Evolutionary conservation across 2,113 vertebrate genomes (phyloP), one percentile per base, ranked within the genome.

Genomic region (Colinus virginianus): DNA sequence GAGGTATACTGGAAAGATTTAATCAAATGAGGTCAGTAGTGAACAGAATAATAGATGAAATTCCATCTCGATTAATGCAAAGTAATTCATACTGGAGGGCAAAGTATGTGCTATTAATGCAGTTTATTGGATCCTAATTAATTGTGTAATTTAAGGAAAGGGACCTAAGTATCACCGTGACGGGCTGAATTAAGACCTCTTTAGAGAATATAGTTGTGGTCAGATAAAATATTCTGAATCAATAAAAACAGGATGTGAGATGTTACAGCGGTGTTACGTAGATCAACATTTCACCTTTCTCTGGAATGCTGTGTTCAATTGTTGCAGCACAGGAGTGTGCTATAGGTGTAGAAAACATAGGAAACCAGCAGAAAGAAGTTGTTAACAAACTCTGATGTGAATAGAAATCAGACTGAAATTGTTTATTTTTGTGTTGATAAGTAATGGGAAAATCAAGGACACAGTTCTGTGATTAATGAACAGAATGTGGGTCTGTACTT

Each of bases 111-210:
- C 56, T 82, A 69, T 78, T 86, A 89, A 88, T 94, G 70, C 74
- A 85, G 78, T 89, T 93, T 94, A 92, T 70, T 90, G 68, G 81
- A n/a, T 94, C 61, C 26, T 96, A 94, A 94, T 95, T 96, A 96
- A 95, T 87, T 91, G 61, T 61, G 51, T 87, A 80, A 90, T 87
- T 91, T 95, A 82, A 87, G 64, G 76, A 79, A 84, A 92, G 90
- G n/a, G 64, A 88, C 64, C 64, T 64, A 74, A 78, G 78, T 78
- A 87, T 87, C 38, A 30, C 68, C 75, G 7, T 45, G 81, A 77
- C 93, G 63, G 76, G 30, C 78, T 92, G 78, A 85, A 77, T 68
- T 34, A 94, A 92, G 45, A 55, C n/a, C 56, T 92, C 81, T 93
- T 79, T 38, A 61, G 68, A 74, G 78, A 95, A 64, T 56, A 53